Evolutionary conservation across 2,888 invertebrate species (phyloP).

Genomic region (Saturnia pavonia): DNA sequence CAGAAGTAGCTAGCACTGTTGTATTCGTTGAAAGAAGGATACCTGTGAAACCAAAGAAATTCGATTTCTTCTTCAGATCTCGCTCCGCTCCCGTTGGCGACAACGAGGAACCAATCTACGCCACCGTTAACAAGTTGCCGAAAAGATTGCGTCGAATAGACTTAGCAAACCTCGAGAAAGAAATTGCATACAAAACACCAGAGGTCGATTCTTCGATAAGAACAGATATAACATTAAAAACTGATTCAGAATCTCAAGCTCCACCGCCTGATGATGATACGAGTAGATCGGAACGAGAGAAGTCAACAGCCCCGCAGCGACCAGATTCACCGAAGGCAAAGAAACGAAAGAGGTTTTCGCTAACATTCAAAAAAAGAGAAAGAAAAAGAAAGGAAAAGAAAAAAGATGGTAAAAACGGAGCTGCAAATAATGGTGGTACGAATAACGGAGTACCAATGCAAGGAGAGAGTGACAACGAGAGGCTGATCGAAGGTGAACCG

Average conservation of each 20-base stretch:
- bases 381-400: conserved; percentile 74
- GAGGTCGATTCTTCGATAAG: conserved; percentile 71
- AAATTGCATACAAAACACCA: conserved; percentile 70
- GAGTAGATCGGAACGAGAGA: conserved; percentile 73
- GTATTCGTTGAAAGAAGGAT: conserved; percentile 77
- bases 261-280: conserved; percentile 74
- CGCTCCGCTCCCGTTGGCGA: conserved; percentile 78
- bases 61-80: conserved; percentile 76
- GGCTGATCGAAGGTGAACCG: conserved; percentile 67
- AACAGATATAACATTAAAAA: conserved; percentile 69
- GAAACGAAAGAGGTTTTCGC: conserved; percentile 72
- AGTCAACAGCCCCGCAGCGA: conserved; percentile 63
- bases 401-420: conserved; percentile 57
- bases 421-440: conserved; percentile 54
- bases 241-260: conserved; percentile 68
- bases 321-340: conserved; percentile 74
- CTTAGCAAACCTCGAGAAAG: conserved; percentile 73
- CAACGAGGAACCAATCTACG: conserved; percentile 76
- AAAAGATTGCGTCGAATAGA: conserved; percentile 76
- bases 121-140: conserved; percentile 77
- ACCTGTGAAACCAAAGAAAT: conserved; percentile 72
- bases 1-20: conserved; percentile 78
- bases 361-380: conserved; percentile 75
- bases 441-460: conserved; percentile 62
- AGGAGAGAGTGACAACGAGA: conserved; percentile 72